Percentiles rank a stretch among this genome's conserved stretches.
phyloP scores from a whole-genome alignment of 2,888 invertebrate species.

The Thymelicus lineola region DNA sequence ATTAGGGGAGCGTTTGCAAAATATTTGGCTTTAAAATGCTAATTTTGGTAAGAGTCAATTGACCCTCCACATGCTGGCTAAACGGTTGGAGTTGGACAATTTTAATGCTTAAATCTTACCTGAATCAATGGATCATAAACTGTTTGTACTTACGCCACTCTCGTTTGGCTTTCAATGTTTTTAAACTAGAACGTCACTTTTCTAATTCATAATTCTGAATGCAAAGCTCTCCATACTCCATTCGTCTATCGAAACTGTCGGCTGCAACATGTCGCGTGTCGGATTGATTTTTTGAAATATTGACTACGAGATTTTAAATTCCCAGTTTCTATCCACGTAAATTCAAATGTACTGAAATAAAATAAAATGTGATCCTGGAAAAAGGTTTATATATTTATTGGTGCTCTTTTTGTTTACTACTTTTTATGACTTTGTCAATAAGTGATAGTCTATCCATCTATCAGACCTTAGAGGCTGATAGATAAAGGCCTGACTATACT shows the following conservation, averaged over 20 bases:
- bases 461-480: too few relatives aligned
- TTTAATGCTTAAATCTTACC: too few relatives aligned
- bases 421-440: too few relatives aligned
- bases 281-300: constrained; percentile 37
- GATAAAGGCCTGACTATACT: too few relatives aligned
- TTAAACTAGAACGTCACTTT: constrained; percentile 2
- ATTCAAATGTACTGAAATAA: constrained; percentile 14
- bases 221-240: constrained; percentile 22
- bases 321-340: constrained; percentile 31
- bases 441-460: too few relatives aligned
- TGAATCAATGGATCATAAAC: too few relatives aligned
- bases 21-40: too few relatives aligned
- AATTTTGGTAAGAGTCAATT: too few relatives aligned
- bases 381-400: background rate
- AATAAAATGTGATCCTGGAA: background rate
- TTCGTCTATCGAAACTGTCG: constrained; percentile 22
- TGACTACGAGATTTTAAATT: constrained; percentile 33
- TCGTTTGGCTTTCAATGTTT: background rate
- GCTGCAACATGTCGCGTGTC: constrained; percentile 32
- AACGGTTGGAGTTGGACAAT: too few relatives aligned
- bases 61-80: too few relatives aligned
- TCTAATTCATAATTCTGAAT: constrained; percentile 18
- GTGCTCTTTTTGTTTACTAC: background rate
- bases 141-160: background rate
- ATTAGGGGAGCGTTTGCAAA: too few relatives aligned